Evolutionary conservation across 2,888 invertebrate genomes (phyloP).

Genomic region (Tethea ocularis): DNA sequence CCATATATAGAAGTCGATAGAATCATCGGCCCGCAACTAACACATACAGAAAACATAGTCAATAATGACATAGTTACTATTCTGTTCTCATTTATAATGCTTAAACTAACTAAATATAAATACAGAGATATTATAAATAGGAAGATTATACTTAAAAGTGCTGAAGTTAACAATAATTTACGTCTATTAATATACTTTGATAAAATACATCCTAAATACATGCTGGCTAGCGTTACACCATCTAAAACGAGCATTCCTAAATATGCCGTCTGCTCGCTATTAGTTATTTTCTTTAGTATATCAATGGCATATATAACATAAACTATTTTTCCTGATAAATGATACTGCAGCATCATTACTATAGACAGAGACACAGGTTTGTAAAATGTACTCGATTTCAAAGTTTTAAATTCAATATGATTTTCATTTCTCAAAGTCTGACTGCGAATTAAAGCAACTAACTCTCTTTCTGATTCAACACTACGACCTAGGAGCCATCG

Average conservation of each 20-base stretch:
- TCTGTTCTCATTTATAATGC: constrained; percentile 28
- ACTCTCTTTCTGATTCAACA: constrained; percentile 30
- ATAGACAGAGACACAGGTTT: constrained; percentile 35
- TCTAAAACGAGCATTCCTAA: constrained; percentile 29
- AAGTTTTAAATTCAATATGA: constrained; percentile 20
- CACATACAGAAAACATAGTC: constrained; percentile 40
- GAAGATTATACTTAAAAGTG: constrained; percentile 21
- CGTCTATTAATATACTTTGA: constrained; percentile 23
- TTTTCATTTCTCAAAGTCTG: neutral
- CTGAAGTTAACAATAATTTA: constrained; percentile 25
- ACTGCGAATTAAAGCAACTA: constrained; percentile 16
- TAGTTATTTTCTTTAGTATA: constrained; percentile 42
- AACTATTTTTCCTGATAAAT: constrained; percentile 45
- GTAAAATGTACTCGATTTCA: constrained; percentile 30
- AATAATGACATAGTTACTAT: constrained; percentile 40
- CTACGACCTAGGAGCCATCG: constrained; percentile 35
- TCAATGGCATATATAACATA: constrained; percentile 43
- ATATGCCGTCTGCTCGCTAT: constrained; percentile 38
- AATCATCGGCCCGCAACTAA: constrained; percentile 51
- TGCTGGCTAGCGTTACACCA: constrained; percentile 26
- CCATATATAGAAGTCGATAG: constrained; percentile 41
- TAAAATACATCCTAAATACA: constrained; percentile 34
- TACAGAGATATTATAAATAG: constrained; percentile 26
- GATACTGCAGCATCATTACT: constrained; percentile 33
- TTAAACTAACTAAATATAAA: constrained; percentile 25